phyloP scores from a whole-genome alignment of 30 jellyfish, hydroid and myxozoan genomes.

The Pelagia noctiluca region DNA sequence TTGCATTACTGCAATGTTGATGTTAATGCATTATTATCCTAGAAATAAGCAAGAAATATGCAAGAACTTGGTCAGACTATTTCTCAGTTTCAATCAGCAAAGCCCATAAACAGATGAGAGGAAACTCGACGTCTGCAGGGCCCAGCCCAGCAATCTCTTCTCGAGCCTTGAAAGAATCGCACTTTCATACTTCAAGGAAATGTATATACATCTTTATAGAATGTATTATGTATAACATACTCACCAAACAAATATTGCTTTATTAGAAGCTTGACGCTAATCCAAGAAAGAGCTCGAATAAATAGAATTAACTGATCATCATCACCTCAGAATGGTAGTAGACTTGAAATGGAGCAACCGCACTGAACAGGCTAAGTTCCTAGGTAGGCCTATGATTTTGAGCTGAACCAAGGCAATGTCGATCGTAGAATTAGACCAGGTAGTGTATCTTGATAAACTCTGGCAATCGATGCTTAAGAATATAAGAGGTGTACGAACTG shows the following conservation, averaged over 20 bases:
- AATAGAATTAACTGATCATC: no score
- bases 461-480: no score
- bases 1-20: background rate
- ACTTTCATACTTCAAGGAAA: slow-evolving; percentile 37
- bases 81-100: background rate
- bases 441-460: no score
- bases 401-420: no score
- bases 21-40: background rate
- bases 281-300: no score
- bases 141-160: slow-evolving; percentile 29
- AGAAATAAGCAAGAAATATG: background rate
- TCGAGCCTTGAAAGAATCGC: slow-evolving; percentile 41
- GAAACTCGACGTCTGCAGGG: background rate
- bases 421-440: no score
- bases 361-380: no score
- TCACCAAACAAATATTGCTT: slow-evolving; percentile 1
- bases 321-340: no score
- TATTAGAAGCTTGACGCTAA: background rate
- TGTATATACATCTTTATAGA: no score
- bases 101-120: background rate
- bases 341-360: no score
- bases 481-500: background rate
- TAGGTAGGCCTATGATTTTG: no score
- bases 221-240: background rate
- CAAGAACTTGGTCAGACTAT: background rate